Percentiles rank a stretch among this genome's conserved stretches.
Evolutionary conservation across 2,888 invertebrate species (phyloP).

Genomic region (Eupsilia transversa): DNA sequence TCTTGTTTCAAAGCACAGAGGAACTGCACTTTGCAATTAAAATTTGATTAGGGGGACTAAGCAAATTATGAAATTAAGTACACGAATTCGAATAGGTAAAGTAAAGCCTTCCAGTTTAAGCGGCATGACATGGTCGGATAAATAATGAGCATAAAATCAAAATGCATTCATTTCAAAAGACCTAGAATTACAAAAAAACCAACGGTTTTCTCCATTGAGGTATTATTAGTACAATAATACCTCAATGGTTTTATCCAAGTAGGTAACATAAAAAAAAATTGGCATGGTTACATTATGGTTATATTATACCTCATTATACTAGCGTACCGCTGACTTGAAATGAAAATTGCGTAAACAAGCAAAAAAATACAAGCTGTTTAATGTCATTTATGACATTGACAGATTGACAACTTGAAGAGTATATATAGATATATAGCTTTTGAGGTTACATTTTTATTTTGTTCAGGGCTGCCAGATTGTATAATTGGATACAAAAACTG

Average conservation of each 20-base stretch:
- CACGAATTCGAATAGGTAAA: neutral
- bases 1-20: neutral
- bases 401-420: conserved; percentile 30
- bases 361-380: conserved; percentile 19
- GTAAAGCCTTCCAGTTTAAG: neutral
- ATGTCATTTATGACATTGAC: conserved; percentile 50
- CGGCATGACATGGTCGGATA: neutral
- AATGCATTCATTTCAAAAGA: neutral
- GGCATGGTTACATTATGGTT: too few relatives aligned
- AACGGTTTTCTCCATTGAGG: neutral
- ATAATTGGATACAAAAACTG: too few relatives aligned
- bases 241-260: too few relatives aligned
- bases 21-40: neutral
- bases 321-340: too few relatives aligned
- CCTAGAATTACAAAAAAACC: neutral
- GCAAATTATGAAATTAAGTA: neutral
- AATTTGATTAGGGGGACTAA: too few relatives aligned
- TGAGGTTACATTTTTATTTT: conserved; percentile 54
- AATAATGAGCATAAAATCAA: neutral
- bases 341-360: neutral
- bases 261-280: too few relatives aligned
- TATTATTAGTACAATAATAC: too few relatives aligned
- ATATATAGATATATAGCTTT: too few relatives aligned
- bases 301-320: too few relatives aligned
- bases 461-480: too few relatives aligned